phyloP scores from a whole-genome alignment of 2,888 invertebrate genomes.

The Arenicola marina region DNA sequence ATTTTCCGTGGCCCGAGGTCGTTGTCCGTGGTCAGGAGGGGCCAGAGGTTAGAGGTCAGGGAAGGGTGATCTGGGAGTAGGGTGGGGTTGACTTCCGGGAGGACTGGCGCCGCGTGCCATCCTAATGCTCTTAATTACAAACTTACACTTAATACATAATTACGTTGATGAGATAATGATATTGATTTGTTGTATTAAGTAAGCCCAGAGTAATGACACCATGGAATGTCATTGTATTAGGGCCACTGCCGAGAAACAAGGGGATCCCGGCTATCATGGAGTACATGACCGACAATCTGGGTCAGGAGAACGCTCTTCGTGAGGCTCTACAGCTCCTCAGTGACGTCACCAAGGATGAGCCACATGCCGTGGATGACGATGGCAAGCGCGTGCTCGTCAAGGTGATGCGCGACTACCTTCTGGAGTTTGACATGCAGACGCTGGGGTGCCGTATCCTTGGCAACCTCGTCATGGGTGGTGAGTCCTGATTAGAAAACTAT shows the following conservation, averaged over 20 bases:
- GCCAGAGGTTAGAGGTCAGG: no score
- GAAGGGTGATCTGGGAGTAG: no score
- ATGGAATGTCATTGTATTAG: conserved; percentile 22
- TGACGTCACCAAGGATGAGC: conserved; percentile 39
- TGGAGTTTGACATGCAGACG: conserved; percentile 43
- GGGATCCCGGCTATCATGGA: conserved; percentile 43
- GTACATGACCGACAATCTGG: conserved; percentile 45
- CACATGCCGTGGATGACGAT: conserved; percentile 19
- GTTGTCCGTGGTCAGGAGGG: no score
- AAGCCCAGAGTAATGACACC: no score
- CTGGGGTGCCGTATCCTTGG: conserved; percentile 47
- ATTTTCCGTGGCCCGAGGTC: no score
- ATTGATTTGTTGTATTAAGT: no score
- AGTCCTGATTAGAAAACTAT: neutral
- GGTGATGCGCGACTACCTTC: conserved; percentile 52
- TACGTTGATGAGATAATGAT: no score
- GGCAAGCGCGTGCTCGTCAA: conserved; percentile 47
- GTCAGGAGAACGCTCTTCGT: conserved; percentile 46
- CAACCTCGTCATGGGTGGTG: conserved; percentile 47
- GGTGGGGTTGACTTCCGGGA: no score
- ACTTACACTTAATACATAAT: no score
- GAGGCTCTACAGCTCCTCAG: conserved; percentile 46
- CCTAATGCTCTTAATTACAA: no score
- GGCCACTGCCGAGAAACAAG: conserved; percentile 42
- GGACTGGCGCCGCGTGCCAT: no score